phyloP scores from a whole-genome alignment of 2,888 invertebrate genomes.

The Gortyna flavago region DNA sequence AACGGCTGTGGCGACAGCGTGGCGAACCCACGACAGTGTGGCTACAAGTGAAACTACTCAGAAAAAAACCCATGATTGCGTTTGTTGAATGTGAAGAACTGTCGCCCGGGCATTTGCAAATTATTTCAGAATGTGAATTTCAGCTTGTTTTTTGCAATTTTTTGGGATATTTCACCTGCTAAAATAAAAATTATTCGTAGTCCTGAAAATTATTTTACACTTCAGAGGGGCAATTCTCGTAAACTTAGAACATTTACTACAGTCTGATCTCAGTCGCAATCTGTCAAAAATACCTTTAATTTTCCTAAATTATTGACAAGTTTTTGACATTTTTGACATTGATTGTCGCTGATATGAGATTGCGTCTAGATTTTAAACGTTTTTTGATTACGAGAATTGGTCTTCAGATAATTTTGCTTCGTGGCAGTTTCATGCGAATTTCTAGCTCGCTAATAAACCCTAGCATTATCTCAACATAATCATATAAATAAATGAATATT shows the following conservation, averaged over 20 bases:
- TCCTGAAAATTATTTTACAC: neutral
- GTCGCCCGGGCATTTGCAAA: neutral
- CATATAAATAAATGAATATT: conserved; percentile 15
- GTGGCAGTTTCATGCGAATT: neutral
- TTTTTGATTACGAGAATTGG: neutral
- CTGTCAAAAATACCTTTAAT: too few relatives aligned
- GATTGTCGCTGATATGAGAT: too few relatives aligned
- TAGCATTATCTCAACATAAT: neutral
- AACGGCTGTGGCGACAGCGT: neutral
- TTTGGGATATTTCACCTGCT: too few relatives aligned
- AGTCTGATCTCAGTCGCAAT: too few relatives aligned
- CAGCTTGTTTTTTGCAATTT: too few relatives aligned
- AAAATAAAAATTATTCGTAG: too few relatives aligned
- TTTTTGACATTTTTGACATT: too few relatives aligned
- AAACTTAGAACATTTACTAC: too few relatives aligned
- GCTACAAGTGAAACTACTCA: neutral
- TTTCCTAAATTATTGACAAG: too few relatives aligned
- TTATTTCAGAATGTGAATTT: neutral
- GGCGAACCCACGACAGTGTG: neutral
- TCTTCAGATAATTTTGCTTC: neutral
- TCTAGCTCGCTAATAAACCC: neutral
- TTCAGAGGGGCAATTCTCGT: too few relatives aligned
- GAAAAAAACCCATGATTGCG: neutral
- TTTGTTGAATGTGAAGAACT: neutral
- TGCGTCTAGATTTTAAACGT: too few relatives aligned